phyloP scores from a whole-genome alignment of 2,888 invertebrate species.

The Dasysyrphus albostriatus region DNA sequence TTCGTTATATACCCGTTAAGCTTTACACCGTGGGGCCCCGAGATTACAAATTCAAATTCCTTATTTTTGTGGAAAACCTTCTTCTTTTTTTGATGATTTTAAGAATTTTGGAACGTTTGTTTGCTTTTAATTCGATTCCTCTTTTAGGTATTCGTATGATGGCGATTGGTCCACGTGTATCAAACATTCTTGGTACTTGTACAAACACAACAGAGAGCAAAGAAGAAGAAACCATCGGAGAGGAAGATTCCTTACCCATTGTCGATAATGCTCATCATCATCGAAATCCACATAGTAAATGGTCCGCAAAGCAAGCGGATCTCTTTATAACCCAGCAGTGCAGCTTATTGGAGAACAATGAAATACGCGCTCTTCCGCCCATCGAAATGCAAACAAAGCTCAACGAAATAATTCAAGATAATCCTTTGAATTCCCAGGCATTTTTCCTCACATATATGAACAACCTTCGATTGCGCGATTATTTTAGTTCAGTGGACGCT shows the following conservation, averaged over 20 bases:
- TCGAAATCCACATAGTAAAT: constrained; percentile 86
- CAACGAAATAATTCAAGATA: constrained; percentile 82
- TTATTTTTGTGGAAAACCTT: no score
- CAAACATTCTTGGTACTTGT: constrained; percentile 64
- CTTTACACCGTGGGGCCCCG: no score
- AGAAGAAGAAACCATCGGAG: constrained; percentile 57
- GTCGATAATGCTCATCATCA: constrained; percentile 78
- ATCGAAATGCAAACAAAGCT: constrained; percentile 88
- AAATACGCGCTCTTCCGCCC: constrained; percentile 91
- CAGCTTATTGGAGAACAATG: constrained; percentile 91
- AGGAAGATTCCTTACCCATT: constrained; percentile 77
- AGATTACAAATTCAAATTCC: no score
- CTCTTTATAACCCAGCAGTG: constrained; percentile 95
- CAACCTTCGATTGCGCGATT: constrained; percentile 93
- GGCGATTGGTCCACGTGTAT: constrained; percentile 78
- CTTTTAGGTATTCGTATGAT: constrained; percentile 79
- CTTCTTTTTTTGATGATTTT: no score
- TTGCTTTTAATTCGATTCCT: not conserved
- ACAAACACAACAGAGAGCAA: constrained; percentile 62
- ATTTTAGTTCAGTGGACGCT: constrained; percentile 85
- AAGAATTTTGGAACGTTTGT: no score
- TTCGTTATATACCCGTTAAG: no score
- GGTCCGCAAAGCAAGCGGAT: constrained; percentile 95
- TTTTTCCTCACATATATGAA: constrained; percentile 96
- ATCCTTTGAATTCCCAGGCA: constrained; percentile 82